phyloP scores from a whole-genome alignment of 2,113 vertebrate species.

The Leptocoma aspasia region DNA sequence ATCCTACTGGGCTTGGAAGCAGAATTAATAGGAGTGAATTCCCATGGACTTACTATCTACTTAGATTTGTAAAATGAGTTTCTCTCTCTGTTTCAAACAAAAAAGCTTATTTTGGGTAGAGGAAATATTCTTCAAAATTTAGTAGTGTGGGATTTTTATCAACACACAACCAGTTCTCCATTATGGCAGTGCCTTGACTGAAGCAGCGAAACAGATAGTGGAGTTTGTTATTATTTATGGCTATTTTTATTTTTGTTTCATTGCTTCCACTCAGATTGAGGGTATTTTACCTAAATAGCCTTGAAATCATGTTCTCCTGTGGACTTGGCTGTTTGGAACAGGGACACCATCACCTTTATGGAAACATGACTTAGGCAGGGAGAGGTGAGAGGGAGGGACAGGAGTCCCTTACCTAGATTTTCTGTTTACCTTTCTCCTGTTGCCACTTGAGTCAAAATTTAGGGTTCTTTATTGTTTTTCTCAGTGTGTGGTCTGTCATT shows the following conservation, averaged over 20 bases:
- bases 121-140: not conserved
- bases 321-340: not conserved
- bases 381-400: not conserved
- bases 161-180: not conserved
- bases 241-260: not conserved
- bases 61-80: not conserved
- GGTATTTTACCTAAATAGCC: not conserved
- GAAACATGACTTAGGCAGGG: not conserved
- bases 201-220: not conserved
- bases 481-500: not conserved
- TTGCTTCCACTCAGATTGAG: not conserved
- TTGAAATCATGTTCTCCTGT: not conserved
- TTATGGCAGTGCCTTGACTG: not conserved
- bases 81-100: not conserved
- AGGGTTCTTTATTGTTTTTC: not conserved
- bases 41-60: not conserved
- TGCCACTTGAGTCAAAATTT: not conserved
- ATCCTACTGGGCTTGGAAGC: not conserved
- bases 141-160: not conserved
- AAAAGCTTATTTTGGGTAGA: not conserved
- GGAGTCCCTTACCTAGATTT: not conserved
- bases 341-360: not conserved
- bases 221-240: not conserved
- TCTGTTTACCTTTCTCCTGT: not conserved
- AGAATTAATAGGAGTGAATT: not conserved